Evolutionary conservation across 2,888 invertebrate genomes (phyloP).

Genomic region (Antheraea assamensis): DNA sequence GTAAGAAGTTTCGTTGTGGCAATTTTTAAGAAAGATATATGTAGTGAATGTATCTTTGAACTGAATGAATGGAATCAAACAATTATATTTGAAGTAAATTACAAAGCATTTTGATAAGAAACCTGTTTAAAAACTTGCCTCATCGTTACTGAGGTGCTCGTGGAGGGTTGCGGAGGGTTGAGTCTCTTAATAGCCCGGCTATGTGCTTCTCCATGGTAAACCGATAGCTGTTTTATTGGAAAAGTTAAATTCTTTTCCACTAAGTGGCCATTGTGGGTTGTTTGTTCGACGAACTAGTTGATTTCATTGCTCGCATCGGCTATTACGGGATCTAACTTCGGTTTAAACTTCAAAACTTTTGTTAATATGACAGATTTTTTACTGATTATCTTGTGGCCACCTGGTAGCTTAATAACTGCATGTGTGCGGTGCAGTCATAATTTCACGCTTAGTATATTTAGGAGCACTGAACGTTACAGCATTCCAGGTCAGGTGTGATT

Average conservation of each 20-base stretch:
- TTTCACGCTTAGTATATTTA: no score
- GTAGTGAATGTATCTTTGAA: no score
- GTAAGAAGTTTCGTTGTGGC: no score
- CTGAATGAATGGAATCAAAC: no score
- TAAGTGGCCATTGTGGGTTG: conserved; percentile 23
- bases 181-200: conserved; percentile 20
- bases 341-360: background rate
- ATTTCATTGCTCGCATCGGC: conserved; percentile 26
- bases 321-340: background rate
- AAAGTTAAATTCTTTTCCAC: conserved; percentile 29
- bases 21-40: no score
- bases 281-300: conserved; percentile 24
- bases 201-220: conserved; percentile 16
- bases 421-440: no score
- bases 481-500: no score
- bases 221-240: conserved; percentile 29
- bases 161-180: background rate
- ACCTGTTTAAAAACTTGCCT: conserved; percentile 2
- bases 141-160: background rate
- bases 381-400: background rate
- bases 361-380: background rate
- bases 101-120: background rate
- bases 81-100: background rate
- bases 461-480: no score
- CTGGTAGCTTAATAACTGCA: no score